These are phyloP conservation scores for Hyposmocoma kahamanoa DNA, from an alignment of 1,140 invertebrate genomes.

Conservation along the genomic window DNA sequence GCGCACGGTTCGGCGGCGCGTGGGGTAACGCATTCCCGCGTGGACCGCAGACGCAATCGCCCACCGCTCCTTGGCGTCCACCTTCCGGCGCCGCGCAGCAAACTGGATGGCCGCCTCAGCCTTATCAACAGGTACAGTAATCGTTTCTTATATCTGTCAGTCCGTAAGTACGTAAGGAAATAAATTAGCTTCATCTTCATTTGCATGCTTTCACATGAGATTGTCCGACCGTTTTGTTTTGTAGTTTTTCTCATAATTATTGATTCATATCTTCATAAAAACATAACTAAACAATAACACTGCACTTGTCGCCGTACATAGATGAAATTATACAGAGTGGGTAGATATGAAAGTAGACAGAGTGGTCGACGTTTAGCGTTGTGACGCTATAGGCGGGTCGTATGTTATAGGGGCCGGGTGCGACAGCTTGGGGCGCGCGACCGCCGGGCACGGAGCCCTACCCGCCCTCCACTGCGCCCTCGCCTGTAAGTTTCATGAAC, in stretches of 20 bases:
- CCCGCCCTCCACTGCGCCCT: conserved; percentile 45
- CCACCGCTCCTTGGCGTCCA: conserved; percentile 41
- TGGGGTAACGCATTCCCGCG: conserved; percentile 44
- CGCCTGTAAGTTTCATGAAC: conserved; percentile 38
- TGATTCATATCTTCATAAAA: too few relatives aligned
- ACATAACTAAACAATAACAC: too few relatives aligned
- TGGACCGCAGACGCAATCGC: conserved; percentile 30
- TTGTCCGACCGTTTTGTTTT: too few relatives aligned
- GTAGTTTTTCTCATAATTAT: too few relatives aligned
- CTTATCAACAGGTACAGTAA: conserved; percentile 33
- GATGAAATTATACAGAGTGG: too few relatives aligned
- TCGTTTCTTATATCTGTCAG: conserved; percentile 14
- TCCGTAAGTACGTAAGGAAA: too few relatives aligned
- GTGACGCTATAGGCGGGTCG: too few relatives aligned
- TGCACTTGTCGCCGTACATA: too few relatives aligned
- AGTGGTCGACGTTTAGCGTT: too few relatives aligned
- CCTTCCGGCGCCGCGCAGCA: conserved; percentile 40
- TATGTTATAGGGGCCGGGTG: conserved; percentile 34
- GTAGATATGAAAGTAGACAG: too few relatives aligned
- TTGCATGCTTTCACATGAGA: too few relatives aligned
- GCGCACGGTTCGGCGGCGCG: conserved; percentile 35
- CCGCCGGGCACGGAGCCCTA: conserved; percentile 41
- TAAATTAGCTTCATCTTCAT: too few relatives aligned
- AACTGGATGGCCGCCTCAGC: conserved; percentile 46
- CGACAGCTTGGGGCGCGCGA: conserved; percentile 40